Base-by-base conservation (phyloP, 64 coral and sea anemone species). In the Dendrophyllia cribrosa region DNA sequence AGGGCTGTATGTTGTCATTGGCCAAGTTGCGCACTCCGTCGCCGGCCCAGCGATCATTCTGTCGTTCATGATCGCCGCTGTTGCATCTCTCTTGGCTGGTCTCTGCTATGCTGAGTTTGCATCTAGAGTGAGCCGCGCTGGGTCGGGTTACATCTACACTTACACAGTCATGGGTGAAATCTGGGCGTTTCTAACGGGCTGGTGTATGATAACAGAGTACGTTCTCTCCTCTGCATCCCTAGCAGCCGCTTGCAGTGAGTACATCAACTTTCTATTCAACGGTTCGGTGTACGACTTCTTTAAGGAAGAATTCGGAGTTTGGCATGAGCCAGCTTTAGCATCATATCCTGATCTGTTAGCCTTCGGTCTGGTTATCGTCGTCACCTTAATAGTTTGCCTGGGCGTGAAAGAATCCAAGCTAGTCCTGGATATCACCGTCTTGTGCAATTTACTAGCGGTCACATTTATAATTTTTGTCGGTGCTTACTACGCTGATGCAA, bases 1-100 rank as follows among this genome's bases (percentile, higher is more conserved):
- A 12, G 95, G 95, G 9, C 43, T 96, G 58, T 96, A 93, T 51
- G 87, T 96, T 7, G 95, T 96, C 5, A 93, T 93, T 13, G 95
- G 95, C 9, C 64, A 93, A 20, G 67, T 93, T 3, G 95, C 91
- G 9, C 87, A 88, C 3, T 80, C 65, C 12, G 75, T 96, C 0
- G 95, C 91, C 4, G 95, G 95, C 5, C 95, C 95, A 48, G 79
- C 95, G 7, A 19, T 93, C 20, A 90, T 87, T 15, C 6, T 96
- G 7, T 93, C 95, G 25, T 96, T 96, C 51, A 15, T 96, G 15
- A 82, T 96, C 7, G 95, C 95, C 23, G 91, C 87, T 20, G 45
- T 96, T 47, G 86, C 95, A 2, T 82, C 95, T 2, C 63, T 90
- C 22, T 58, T 96, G 9, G 25, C 87, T 44, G 91, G 91, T 20